A percentile compares a stretch with the other conserved stretches of the same genome.
These are phyloP conservation scores for Sinocyclocheilus anshuiensis DNA, from an alignment of 2,113 vertebrate species.

Conservation along the genomic window DNA sequence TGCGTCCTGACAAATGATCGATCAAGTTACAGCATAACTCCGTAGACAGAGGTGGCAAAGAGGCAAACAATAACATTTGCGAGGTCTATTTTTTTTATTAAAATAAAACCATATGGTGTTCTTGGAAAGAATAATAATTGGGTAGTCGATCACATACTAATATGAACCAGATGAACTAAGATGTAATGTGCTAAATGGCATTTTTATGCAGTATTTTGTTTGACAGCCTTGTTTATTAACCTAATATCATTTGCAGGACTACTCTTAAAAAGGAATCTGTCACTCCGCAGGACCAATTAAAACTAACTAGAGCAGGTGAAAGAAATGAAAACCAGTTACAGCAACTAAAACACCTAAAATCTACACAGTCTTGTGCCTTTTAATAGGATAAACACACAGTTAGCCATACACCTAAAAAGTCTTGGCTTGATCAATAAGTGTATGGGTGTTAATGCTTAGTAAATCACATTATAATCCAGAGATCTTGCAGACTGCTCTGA, in stretches of 20 bases:
- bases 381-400: background rate
- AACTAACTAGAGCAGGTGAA: background rate
- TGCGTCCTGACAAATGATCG: background rate
- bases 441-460: background rate
- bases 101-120: background rate
- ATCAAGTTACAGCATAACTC: background rate
- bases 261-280: background rate
- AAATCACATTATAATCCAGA: conserved; percentile 18
- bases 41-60: background rate
- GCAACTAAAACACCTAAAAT: background rate
- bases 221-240: background rate
- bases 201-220: background rate
- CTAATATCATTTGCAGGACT: background rate
- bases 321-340: background rate
- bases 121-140: background rate
- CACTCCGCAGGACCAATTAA: background rate
- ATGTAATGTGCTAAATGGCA: background rate
- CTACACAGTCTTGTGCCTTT: background rate
- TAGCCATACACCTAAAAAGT: background rate
- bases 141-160: background rate
- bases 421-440: background rate
- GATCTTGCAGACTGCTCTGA: conserved; percentile 44
- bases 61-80: background rate
- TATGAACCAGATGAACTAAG: background rate
- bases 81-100: background rate